phyloP scores from a whole-genome alignment of 2,113 vertebrate genomes.

The Leuciscus idus region DNA sequence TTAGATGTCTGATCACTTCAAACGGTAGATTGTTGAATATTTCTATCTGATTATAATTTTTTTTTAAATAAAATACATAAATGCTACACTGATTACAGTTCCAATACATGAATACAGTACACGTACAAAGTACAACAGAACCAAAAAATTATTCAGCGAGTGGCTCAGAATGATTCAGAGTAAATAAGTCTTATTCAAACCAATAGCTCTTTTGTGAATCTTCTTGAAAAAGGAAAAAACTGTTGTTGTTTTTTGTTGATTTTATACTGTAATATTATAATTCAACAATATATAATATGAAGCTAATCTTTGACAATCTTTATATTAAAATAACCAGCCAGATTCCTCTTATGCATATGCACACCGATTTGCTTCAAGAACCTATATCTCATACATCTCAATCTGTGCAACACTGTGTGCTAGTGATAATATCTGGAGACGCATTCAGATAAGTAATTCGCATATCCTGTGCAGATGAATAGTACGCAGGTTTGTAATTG shows the following conservation, averaged over 20 bases:
- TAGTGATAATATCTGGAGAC: slow-evolving; percentile 54
- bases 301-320: slow-evolving; percentile 14
- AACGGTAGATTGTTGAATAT: not conserved
- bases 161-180: not conserved
- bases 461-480: slow-evolving; percentile 60
- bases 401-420: slow-evolving; percentile 25
- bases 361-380: slow-evolving; percentile 39
- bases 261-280: not conserved
- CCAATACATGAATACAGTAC: no score
- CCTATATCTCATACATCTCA: slow-evolving; percentile 51
- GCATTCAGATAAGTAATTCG: slow-evolving; percentile 57
- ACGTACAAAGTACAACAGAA: not conserved
- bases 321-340: slow-evolving; percentile 41
- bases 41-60: not conserved
- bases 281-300: not conserved
- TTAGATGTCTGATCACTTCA: not conserved
- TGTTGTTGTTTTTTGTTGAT: not conserved
- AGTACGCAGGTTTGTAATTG: slow-evolving; percentile 49
- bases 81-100: no score
- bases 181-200: not conserved
- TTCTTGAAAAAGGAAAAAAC: not conserved
- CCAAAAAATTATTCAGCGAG: not conserved
- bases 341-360: slow-evolving; percentile 9
- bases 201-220: not conserved
- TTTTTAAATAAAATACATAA: not conserved